Evolutionary conservation across 23 tunicate genomes (phyloP).

Genomic region (Corella eumyota): DNA sequence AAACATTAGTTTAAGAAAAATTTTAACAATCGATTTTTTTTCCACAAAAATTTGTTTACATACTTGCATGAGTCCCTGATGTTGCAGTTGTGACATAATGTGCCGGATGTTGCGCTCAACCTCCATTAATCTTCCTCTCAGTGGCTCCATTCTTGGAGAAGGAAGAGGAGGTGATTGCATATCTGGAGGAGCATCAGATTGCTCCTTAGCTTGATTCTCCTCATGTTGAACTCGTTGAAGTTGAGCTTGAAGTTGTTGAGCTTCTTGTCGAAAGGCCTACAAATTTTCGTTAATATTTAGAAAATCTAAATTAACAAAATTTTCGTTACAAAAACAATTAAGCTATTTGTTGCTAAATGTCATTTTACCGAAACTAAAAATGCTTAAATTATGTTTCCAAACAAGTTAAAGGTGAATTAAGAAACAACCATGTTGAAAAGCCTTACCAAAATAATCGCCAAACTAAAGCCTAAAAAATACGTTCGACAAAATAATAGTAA

Average conservation of each 20-base stretch:
- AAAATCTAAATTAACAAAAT: no score
- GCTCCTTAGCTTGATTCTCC: constrained; percentile 14
- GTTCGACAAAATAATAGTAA: no score
- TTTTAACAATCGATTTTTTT: no score
- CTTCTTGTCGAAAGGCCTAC: constrained; percentile 24
- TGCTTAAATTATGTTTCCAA: no score
- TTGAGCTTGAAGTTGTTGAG: constrained; percentile 53
- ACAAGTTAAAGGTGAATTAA: no score
- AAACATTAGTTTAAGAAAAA: not conserved
- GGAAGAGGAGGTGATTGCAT: constrained; percentile 9
- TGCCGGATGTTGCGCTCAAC: constrained; percentile 47
- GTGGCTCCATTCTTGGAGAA: constrained; percentile 30
- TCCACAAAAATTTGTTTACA: not conserved
- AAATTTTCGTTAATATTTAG: no score
- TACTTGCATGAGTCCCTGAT: not conserved
- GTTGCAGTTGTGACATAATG: constrained; percentile 17
- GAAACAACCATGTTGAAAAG: no score
- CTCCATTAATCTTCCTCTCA: constrained; percentile 31
- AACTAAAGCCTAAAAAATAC: no score
- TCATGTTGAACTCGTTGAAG: constrained; percentile 36
- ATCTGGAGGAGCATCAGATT: constrained; percentile 12
- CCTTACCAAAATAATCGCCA: no score
- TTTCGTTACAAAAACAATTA: no score
- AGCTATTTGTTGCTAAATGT: no score
- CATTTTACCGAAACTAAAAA: no score